A percentile compares a stretch with the other conserved stretches of the same genome.
Evolutionary conservation across 1,140 invertebrate genomes (phyloP).

Genomic region (Ganaspis sp.): DNA sequence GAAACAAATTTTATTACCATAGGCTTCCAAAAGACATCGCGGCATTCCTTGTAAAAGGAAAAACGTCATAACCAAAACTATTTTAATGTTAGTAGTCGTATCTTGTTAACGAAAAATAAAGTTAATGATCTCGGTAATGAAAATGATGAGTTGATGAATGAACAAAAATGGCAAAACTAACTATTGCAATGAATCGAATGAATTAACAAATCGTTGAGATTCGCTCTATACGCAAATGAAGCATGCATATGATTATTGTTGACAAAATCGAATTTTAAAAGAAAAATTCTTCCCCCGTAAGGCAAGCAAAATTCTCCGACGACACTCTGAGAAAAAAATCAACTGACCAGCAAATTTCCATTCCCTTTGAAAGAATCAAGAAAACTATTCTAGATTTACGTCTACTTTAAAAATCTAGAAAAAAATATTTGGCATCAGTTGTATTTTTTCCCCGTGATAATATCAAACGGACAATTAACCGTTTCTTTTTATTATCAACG

Average conservation of each 20-base stretch:
- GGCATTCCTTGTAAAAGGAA: constrained; percentile 52
- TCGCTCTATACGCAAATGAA: constrained; percentile 35
- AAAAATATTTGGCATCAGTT: constrained; percentile 26
- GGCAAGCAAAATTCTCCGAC: not conserved
- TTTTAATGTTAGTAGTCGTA: constrained; percentile 59
- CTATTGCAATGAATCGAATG: constrained; percentile 13
- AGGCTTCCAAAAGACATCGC: constrained; percentile 57
- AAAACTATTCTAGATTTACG: not conserved
- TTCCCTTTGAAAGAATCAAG: not conserved
- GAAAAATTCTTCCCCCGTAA: not conserved
- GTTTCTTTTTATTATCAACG: not conserved
- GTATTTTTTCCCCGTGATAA: constrained; percentile 23
- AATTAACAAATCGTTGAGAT: constrained; percentile 41
- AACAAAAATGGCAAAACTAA: not conserved
- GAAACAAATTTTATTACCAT: constrained; percentile 57
- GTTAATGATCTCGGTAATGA: not conserved
- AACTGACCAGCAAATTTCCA: constrained; percentile 10
- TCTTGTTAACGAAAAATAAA: constrained; percentile 25
- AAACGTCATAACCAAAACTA: constrained; percentile 45
- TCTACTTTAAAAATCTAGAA: constrained; percentile 4
- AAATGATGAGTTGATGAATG: not conserved
- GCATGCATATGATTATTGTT: constrained; percentile 48
- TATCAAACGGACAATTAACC: not conserved
- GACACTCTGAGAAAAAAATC: not conserved
- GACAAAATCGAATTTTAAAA: constrained; percentile 37